Evolutionary conservation across 2,888 invertebrate species (phyloP).

Genomic region (Eupithecia pulchellata): DNA sequence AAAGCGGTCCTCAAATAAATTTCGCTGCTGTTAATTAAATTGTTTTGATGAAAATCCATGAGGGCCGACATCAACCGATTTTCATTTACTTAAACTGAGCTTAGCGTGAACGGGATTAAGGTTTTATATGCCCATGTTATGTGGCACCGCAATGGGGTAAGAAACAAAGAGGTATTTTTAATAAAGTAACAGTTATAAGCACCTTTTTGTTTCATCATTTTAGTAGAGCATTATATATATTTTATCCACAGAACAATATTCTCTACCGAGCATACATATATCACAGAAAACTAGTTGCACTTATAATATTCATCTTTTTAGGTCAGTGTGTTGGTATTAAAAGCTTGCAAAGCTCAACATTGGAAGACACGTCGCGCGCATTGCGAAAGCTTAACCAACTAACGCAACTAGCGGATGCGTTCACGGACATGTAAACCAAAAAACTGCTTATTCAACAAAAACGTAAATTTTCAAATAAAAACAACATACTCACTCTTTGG

Average conservation of each 20-base stretch:
- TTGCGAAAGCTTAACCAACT: slow-evolving; percentile 46
- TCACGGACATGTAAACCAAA: slow-evolving; percentile 41
- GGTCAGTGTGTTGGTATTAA: slow-evolving; percentile 15
- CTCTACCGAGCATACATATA: no score
- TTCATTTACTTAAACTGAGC: not conserved
- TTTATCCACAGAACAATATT: no score
- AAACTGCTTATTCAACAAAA: slow-evolving; percentile 36
- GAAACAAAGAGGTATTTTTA: not conserved
- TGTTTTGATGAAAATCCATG: not conserved
- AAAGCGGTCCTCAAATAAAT: slow-evolving; percentile 2
- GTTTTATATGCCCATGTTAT: not conserved
- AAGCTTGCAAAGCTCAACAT: slow-evolving; percentile 15
- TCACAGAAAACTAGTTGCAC: not conserved
- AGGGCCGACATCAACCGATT: not conserved
- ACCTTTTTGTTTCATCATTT: not conserved
- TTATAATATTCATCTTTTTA: slow-evolving; percentile 1
- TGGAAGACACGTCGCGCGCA: slow-evolving; percentile 22
- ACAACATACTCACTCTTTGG: slow-evolving; percentile 38
- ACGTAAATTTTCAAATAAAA: slow-evolving; percentile 40
- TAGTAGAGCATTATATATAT: not conserved
- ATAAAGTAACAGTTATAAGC: not conserved
- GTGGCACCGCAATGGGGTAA: not conserved
- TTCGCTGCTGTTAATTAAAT: not conserved
- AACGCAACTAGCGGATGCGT: slow-evolving; percentile 43
- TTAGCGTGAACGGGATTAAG: not conserved